Percentiles rank a stretch among this genome's conserved stretches.
These are phyloP conservation scores for Danionella dracula DNA, from an alignment of 2,797 vertebrate genomes.

Conservation along the genomic window DNA sequence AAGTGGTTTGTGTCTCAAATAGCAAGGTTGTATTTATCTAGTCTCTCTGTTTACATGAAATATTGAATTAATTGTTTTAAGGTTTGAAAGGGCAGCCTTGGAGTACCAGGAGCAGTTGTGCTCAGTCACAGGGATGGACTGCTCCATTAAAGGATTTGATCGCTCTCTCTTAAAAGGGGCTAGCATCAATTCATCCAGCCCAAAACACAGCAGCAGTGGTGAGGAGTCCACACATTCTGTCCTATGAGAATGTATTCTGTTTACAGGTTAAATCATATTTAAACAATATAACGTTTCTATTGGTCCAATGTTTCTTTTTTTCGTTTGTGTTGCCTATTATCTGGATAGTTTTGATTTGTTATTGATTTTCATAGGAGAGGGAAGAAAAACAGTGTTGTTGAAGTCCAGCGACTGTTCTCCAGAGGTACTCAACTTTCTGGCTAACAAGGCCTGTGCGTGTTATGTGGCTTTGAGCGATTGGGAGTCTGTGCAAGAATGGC, in stretches of 20 bases:
- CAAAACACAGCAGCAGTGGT: slow-evolving; percentile 88
- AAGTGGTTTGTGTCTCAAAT: slow-evolving; percentile 36
- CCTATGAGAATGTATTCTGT: no score
- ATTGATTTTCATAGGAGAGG: slow-evolving; percentile 70
- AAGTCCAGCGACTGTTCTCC: slow-evolving; percentile 87
- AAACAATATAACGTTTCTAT: no score
- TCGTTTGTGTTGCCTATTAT: no score
- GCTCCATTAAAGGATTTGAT: slow-evolving; percentile 82
- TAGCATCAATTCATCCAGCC: slow-evolving; percentile 77
- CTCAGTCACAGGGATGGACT: slow-evolving; percentile 88
- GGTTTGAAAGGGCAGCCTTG: slow-evolving; percentile 92
- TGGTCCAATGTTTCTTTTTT: no score
- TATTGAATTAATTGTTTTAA: slow-evolving; percentile 43
- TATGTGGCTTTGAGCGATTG: slow-evolving; percentile 92
- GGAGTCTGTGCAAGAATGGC: slow-evolving; percentile 93
- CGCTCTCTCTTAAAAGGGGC: slow-evolving; percentile 79
- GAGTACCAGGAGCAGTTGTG: slow-evolving; percentile 96
- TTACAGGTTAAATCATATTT: no score
- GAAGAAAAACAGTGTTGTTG: slow-evolving; percentile 85
- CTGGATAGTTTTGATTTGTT: no score
- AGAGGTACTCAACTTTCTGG: slow-evolving; percentile 90
- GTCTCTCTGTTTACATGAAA: not conserved
- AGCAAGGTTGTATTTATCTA: not conserved
- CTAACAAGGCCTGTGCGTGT: slow-evolving; percentile 93
- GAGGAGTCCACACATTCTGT: slow-evolving; percentile 23